phyloP scores from a whole-genome alignment of 2,797 vertebrate species.

The Epinephelus awoara region DNA sequence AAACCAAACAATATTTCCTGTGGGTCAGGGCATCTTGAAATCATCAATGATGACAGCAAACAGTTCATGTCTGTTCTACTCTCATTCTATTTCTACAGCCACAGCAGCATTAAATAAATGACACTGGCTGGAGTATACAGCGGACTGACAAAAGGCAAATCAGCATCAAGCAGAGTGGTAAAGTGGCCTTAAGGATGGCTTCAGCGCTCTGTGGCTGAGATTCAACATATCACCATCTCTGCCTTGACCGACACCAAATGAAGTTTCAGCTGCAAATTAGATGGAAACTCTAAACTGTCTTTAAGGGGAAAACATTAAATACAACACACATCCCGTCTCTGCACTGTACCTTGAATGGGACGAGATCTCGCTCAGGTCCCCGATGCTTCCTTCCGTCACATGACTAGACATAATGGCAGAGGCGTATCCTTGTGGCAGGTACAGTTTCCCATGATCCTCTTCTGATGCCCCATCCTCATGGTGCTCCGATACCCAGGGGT shows the following conservation, averaged over 20 bases:
- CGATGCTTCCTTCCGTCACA: slow-evolving; percentile 89
- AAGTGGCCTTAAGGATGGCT: neutral
- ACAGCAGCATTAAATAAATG: slow-evolving; percentile 24
- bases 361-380: slow-evolving; percentile 94
- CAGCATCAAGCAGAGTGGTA: neutral
- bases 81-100: too few relatives aligned
- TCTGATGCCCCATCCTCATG: slow-evolving; percentile 81
- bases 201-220: neutral
- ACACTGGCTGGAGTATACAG: neutral
- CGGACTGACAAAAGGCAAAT: neutral
- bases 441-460: slow-evolving; percentile 90
- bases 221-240: neutral
- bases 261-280: neutral
- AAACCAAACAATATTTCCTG: too few relatives aligned
- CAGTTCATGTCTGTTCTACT: too few relatives aligned
- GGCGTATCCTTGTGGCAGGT: slow-evolving; percentile 87
- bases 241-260: neutral
- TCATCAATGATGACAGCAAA: too few relatives aligned
- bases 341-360: slow-evolving; percentile 92
- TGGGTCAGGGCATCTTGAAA: too few relatives aligned
- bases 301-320: neutral
- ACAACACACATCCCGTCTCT: neutral
- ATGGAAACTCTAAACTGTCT: neutral
- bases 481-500: slow-evolving; percentile 86
- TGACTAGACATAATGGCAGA: slow-evolving; percentile 85